Evolutionary conservation across 2,888 invertebrate species (phyloP), one percentile per base, ranked within the genome.

Genomic region (Oscheius sp.): DNA sequence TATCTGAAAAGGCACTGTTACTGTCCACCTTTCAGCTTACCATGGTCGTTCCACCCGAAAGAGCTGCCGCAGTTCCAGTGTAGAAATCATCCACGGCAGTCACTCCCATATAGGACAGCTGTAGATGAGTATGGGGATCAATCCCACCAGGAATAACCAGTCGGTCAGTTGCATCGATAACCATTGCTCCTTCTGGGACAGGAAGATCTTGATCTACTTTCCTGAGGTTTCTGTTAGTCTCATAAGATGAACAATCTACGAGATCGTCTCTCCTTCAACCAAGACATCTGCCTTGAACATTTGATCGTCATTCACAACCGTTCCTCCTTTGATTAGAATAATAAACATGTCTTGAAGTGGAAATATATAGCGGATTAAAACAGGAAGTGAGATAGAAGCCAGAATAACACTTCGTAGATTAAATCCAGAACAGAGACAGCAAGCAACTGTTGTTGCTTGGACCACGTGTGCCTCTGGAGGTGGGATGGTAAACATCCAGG

Each of bases 1-100:
- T 55, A 89, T 89, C 87, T 86, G 73, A 50, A 74, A 72, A 37
- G 50, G 32, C 29, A 33, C 11, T 47, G 42, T 5, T 1, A 11
- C 21, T 21, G 21, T 21, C 21, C 21, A 21, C 21, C 21, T 21
- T 21, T 21, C 21, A 21, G 21, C 42, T 37, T 68, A 98, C 94
- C 92, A 95, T 97, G 10, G 99, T 99, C 59, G 98, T 99, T 70
- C 98, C 99, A 50, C 99, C 99, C 76, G 98, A 96, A 2, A 99
- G 92, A 0, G 97, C 98, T 0, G 98, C 98, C 89, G 94, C 94
- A 55, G 98, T 98, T 72, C 99, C 99, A 89, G 94, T 93, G 90
- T 98, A 97, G 91, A 98, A 99, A 91, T 97, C 97, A 91, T 99
- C 99, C 5, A 94, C 93, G 1, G 95, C 92, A 10, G 82, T 73